phyloP scores from a whole-genome alignment of 2,888 invertebrate genomes.

The Ceramica pisi region DNA sequence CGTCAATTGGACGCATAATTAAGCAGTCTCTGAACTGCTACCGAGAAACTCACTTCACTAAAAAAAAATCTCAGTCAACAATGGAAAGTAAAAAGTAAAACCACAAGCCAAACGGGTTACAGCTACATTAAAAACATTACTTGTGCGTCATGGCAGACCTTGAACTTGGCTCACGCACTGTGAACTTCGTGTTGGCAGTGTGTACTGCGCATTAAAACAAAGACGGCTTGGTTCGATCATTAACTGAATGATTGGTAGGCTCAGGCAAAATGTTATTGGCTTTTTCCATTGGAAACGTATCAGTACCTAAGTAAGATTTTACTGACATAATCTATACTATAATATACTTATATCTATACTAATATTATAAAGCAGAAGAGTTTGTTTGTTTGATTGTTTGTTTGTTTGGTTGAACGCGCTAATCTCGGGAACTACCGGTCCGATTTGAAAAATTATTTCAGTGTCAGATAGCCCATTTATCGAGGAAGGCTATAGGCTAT shows the following conservation, averaged over 20 bases:
- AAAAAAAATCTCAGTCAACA: not conserved
- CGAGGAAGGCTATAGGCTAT: too few species aligned
- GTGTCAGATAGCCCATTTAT: too few species aligned
- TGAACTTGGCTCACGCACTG: constrained; percentile 31
- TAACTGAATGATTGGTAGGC: not conserved
- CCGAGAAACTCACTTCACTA: not conserved
- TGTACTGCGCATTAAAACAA: constrained; percentile 2
- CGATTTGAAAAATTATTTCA: too few species aligned
- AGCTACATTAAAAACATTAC: constrained; percentile 2
- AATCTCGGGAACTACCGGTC: too few species aligned
- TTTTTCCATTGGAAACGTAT: not conserved
- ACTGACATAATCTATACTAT: too few species aligned
- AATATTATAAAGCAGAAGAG: too few species aligned
- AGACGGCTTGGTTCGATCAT: not conserved
- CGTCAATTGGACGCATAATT: not conserved
- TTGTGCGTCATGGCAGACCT: constrained; percentile 19
- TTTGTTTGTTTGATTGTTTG: too few species aligned
- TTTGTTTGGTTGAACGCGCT: too few species aligned
- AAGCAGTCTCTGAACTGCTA: not conserved
- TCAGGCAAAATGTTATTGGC: not conserved
- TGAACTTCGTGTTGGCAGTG: not conserved
- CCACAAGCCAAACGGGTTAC: not conserved
- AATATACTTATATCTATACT: too few species aligned
- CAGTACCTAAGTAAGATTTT: too few species aligned
- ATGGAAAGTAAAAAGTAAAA: constrained; percentile 12